Evolutionary conservation across 2,797 vertebrate genomes (phyloP), one percentile per base, ranked within the genome.

Genomic region (Sebastes oblongus): DNA sequence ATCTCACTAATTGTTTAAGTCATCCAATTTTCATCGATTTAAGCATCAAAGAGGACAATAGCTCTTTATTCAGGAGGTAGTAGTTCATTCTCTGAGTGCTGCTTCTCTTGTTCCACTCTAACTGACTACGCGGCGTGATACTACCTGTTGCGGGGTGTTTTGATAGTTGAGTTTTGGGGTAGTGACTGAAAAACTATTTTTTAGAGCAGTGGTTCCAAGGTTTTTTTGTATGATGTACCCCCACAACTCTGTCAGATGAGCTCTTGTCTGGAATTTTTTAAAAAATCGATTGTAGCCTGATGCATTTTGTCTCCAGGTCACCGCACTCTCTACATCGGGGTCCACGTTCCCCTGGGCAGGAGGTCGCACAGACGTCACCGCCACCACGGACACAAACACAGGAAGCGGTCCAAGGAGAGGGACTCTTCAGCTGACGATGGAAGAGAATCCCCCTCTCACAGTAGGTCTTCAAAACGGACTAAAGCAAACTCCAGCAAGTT

Each of bases 321-420:
- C 90, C 96, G 98, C 75, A 99, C 98, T 9, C 95, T 99, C 67
- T 99, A 99, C 93, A 99, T 99, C 7, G 98, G 98, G 25, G 98
- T 99, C 75, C 98, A 99, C 0, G 98, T 99, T 56, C 98, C 98
- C 2, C 87, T 99, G 72, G 98, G 95, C 46, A 96, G 97, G 86
- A 97, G 97, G 93, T 98, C 98, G 22, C 98, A 99, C 90, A 96
- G 98, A 60, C 97, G 98, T 61, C 98, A 99, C 81, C 96, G 97
- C 69, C 98, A 99, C 92, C 98, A 98, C 20, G 98, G 98, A 67
- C 98, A 99, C 82, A 97, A 97, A 88, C 98, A 99, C 94, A 96
- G 97, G 88, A 99, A 99, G 93, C 96, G 97, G 93, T 99, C 98
- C 90, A 95, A 97, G 92, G 98, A 99, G 73, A 94, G 97, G 91